Base-by-base conservation (phyloP, 2,888 invertebrate species). In the Athalia cordata region DNA sequence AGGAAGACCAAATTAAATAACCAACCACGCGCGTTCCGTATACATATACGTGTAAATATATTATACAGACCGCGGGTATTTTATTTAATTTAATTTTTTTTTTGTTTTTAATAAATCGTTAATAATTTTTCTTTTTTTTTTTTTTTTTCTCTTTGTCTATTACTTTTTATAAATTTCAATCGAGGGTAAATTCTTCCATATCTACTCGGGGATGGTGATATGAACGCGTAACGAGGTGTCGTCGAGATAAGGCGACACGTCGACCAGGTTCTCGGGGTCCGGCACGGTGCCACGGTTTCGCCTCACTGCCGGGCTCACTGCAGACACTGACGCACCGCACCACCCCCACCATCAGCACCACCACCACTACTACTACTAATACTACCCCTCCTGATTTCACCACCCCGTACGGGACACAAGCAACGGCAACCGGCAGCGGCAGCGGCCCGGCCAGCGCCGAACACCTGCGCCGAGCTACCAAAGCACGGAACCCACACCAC, bases 251-350 rank as follows among this genome's bases (percentile, higher is more conserved):
- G 81, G 84, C 85, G 84, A 85, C 84, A 84, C 84, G 83, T 83
- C 87, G 29, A 87, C 86, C 87, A 88, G 88, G 89, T 87, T 88
- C 87, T 87, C 87, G 52, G 55, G 77, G 68, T 52, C 61, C 77
- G 57, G 89, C 87, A 87, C 89, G 87, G 87, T 87, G 88, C 86
- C 86, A 88, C 88, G 87, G 88, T 88, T 87, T 87, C 87, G 87
- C 87, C 88, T 88, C 87, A 88, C 88, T 88, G 88, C 88, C 87
- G 88, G 87, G 88, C 88, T 88, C 88, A 88, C 88, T 88, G 88
- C 88, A 89, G 88, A 85, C 87, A 86, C 86, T 88, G 88, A 88
- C 88, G 88, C 88, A 89, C 88, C 88, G 86, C 83, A 84, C 84
- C 87, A 86, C 79, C 84, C 81, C 29, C 29, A 29, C 29, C 29